Percentiles rank a stretch among this genome's conserved stretches.
Conservation (phyloP, 2,888 invertebrate species). For the Ectemnius continuus region DNA sequence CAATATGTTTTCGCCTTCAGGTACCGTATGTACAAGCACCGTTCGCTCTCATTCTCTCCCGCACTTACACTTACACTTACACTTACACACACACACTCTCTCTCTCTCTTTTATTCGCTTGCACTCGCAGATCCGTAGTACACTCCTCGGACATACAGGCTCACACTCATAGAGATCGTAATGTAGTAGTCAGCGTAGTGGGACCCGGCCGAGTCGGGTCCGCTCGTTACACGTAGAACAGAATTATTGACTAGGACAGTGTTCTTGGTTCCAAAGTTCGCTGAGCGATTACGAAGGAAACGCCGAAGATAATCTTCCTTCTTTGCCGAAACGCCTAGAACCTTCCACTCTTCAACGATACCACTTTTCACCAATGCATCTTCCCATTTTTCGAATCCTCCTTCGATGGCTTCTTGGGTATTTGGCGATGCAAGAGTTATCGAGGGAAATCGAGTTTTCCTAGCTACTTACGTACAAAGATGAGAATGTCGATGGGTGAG, state of each 20-base stretch:
- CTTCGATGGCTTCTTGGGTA: constrained; percentile 5
- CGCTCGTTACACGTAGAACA: constrained; percentile 42
- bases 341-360: constrained; percentile 16
- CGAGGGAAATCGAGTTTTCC: constrained; percentile 54
- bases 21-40: constrained; percentile 62
- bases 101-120: neutral
- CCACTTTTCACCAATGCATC: constrained; percentile 7
- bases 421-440: constrained; percentile 23
- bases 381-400: neutral
- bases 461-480: constrained; percentile 56
- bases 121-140: neutral
- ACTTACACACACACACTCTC: constrained; percentile 1
- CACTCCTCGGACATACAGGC: neutral
- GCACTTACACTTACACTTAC: constrained; percentile 20
- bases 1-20: constrained; percentile 60
- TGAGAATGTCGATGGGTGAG: constrained; percentile 25
- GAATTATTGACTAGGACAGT: constrained; percentile 63
- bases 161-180: constrained; percentile 3
- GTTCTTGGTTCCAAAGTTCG: constrained; percentile 57
- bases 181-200: neutral
- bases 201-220: constrained; percentile 43
- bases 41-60: constrained; percentile 16
- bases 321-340: constrained; percentile 44
- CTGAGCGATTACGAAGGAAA: constrained; percentile 43
- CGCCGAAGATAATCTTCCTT: constrained; percentile 39